Evolutionary conservation across 2,888 invertebrate species (phyloP).

Genomic region (Drosophila affinis): DNA sequence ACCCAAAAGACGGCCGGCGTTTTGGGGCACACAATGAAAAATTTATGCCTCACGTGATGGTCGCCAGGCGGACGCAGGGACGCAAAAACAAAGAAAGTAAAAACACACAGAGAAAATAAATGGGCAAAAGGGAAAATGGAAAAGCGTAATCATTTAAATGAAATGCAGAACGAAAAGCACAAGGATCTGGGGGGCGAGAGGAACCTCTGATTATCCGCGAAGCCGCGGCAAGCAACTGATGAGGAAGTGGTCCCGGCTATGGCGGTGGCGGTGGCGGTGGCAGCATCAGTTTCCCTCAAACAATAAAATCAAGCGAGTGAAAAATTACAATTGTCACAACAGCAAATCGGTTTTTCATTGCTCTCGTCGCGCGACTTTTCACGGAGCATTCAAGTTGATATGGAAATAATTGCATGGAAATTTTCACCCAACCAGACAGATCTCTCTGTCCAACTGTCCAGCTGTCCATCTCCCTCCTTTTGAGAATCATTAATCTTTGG

Average conservation of each 20-base stretch:
- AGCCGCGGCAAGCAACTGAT: not conserved
- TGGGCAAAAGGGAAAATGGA: constrained; percentile 43
- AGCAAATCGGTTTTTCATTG: constrained; percentile 77
- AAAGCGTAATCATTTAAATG: constrained; percentile 63
- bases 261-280: constrained; percentile 13
- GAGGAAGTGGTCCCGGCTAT: constrained; percentile 12
- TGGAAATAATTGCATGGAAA: constrained; percentile 78
- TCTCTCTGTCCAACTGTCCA: constrained; percentile 9
- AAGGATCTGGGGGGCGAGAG: not conserved
- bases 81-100: constrained; percentile 8
- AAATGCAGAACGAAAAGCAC: constrained; percentile 41
- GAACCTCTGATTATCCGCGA: constrained; percentile 31
- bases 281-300: constrained; percentile 40
- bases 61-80: constrained; percentile 17
- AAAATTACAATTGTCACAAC: constrained; percentile 79
- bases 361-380: constrained; percentile 51
- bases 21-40: constrained; percentile 52
- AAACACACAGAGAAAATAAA: constrained; percentile 13
- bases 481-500: constrained; percentile 60
- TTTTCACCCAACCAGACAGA: constrained; percentile 43
- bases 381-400: constrained; percentile 69
- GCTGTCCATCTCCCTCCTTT: not conserved
- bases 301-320: constrained; percentile 74
- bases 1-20: constrained; percentile 45
- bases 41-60: constrained; percentile 63